Base-by-base conservation (phyloP, 2,113 vertebrate species). In the Meles meles region DNA sequence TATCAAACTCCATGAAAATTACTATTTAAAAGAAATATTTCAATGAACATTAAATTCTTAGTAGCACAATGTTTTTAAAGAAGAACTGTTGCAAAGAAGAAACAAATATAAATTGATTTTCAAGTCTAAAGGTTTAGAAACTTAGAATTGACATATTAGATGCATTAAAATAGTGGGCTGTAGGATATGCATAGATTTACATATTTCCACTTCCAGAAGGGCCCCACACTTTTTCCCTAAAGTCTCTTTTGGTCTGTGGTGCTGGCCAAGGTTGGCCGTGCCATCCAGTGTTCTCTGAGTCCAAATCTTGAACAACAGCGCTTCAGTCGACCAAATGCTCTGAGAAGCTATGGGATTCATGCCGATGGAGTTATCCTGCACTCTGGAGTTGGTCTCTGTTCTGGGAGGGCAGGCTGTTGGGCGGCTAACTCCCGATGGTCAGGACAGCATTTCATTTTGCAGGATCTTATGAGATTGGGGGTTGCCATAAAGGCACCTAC, bases 41-140 rank as follows among this genome's bases (percentile, higher is more conserved):
- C 18, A 94, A 80, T 96, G 86, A 74, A 67, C 37, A 89, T 87
- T 67, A 86, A 47, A 34, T 96, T 93, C 14, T 71, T 21, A 88
- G 7, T 59, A 44, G 8, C 59, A 6, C 15, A 88, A 44, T 59
- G 20, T 71, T 96, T 92, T 96, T 42, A 92, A 95, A 96, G 80
- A 87, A 3, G n/a, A 94, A 86, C 29, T 34, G 67, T 12, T 57
- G 18, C 52, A 93, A 90, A 89, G 1, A 96, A 67, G 44, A 74
- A 92, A 86, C 7, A 92, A 88, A 91, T 63, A 80, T 14, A 87
- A 82, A 44, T 21, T 82, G n/a, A 52, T 76, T 82, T 84, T 72
- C 57, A 69, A 90, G 8, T 61, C 29, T 88, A 44, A 85, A 92
- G 93, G 11, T 21, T 63, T 93, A 82, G 65, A 76, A 61, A 52